Conservation (phyloP, 2,113 vertebrate genomes). For the Microcebus ravelobensis region DNA sequence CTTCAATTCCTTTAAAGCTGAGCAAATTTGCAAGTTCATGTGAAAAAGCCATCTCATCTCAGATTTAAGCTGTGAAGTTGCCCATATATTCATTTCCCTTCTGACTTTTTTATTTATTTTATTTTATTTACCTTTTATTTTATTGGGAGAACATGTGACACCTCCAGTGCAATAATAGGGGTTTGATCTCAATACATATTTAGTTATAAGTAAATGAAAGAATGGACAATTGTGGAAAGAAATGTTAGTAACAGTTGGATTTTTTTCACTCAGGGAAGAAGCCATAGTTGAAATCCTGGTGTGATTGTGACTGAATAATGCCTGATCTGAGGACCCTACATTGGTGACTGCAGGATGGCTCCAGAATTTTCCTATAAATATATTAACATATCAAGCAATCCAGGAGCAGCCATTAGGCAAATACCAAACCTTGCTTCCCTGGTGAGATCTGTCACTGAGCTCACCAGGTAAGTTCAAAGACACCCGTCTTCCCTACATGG, state of each 20-base stretch:
- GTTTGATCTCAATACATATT: background rate
- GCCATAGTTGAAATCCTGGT: background rate
- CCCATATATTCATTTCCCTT: background rate
- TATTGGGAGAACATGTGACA: background rate
- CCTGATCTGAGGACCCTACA: background rate
- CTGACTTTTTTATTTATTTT: background rate
- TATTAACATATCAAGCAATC: background rate
- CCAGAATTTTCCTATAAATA: background rate
- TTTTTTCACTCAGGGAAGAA: background rate
- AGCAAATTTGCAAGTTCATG: background rate
- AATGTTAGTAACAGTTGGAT: background rate
- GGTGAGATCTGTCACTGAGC: background rate
- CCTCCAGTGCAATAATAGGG: background rate
- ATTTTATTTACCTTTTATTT: no score
- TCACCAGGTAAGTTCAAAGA: background rate
- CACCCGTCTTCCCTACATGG: background rate
- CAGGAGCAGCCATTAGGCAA: background rate
- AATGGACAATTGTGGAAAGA: background rate
- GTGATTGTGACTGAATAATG: background rate
- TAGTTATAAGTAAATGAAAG: background rate
- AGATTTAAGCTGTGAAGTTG: background rate
- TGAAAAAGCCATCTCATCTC: background rate
- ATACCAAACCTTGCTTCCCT: background rate
- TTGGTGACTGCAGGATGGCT: background rate
- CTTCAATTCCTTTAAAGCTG: background rate